These are phyloP conservation scores for Aramus guarauna DNA, from an alignment of 2,113 vertebrate genomes.

Conservation along the genomic window DNA sequence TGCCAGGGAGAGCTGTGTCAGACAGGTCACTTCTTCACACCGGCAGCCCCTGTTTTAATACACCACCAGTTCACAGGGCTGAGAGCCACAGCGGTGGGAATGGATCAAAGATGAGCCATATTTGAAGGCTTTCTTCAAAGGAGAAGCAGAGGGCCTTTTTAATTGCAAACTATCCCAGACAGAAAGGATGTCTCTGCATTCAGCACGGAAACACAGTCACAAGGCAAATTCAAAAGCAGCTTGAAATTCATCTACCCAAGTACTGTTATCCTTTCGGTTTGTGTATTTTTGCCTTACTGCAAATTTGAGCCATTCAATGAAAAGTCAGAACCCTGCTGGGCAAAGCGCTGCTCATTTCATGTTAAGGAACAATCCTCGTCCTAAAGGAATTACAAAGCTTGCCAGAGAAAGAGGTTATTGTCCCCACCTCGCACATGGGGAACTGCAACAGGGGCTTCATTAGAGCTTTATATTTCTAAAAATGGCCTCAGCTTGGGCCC, in stretches of 20 bases:
- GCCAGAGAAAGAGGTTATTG: not conserved
- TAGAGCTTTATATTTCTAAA: conserved; percentile 6
- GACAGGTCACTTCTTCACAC: not conserved
- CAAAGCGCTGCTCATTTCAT: not conserved
- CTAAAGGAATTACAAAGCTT: conserved; percentile 11
- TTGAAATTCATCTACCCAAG: not conserved
- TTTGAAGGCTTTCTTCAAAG: not conserved
- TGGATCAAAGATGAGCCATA: rapidly evolving
- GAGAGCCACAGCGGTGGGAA: not conserved
- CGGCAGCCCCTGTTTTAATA: not conserved
- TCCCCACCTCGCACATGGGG: not conserved
- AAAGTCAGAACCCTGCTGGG: conserved; percentile 10
- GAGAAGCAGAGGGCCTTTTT: not conserved
- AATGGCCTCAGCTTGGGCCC: not conserved
- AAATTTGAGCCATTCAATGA: not conserved
- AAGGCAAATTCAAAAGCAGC: not conserved
- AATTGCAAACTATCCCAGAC: not conserved
- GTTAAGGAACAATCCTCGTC: not conserved
- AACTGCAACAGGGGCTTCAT: not conserved
- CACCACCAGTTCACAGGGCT: not conserved
- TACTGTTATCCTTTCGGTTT: not conserved
- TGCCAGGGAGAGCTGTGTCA: not conserved
- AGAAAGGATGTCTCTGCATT: not conserved
- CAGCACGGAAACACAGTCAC: not conserved
- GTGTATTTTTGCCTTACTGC: not conserved